A percentile compares a stretch with the other conserved stretches of the same genome.
Conservation (phyloP, 1,140 invertebrate species). For the Eufriesea mexicana region DNA sequence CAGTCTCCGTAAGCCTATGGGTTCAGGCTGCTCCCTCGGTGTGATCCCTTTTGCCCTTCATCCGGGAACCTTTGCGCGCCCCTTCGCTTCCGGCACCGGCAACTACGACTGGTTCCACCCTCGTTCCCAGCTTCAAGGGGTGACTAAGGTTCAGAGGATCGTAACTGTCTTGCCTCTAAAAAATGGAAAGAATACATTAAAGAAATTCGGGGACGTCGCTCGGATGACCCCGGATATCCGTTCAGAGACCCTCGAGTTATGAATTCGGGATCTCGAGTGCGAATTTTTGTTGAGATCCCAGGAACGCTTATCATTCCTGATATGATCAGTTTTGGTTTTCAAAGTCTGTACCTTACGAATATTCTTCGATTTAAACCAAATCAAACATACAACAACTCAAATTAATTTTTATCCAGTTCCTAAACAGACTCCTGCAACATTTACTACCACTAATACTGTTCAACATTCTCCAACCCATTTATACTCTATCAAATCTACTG, state of each 20-base stretch:
- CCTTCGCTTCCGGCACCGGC: slow-evolving; percentile 77
- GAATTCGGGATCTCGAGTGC: slow-evolving; percentile 7
- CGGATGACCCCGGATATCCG: slow-evolving; percentile 60
- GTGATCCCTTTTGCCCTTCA: slow-evolving; percentile 75
- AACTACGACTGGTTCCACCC: slow-evolving; percentile 66
- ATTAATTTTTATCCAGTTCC: no score
- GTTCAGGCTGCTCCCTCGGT: slow-evolving; percentile 61
- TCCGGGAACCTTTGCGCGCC: slow-evolving; percentile 77
- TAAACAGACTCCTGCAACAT: no score
- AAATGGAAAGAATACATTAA: slow-evolving; percentile 68
- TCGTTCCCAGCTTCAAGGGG: slow-evolving; percentile 62
- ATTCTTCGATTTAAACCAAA: no score
- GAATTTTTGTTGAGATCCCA: neutral
- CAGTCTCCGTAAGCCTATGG: slow-evolving; percentile 42
- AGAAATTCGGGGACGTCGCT: slow-evolving; percentile 53
- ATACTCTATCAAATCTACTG: no score
- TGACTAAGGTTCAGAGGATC: slow-evolving; percentile 68
- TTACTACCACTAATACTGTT: no score
- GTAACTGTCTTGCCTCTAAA: slow-evolving; percentile 66
- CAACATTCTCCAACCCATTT: no score
- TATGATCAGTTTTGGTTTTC: no score
- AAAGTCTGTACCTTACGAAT: no score
- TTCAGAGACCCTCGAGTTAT: neutral
- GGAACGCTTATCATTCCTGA: neutral
- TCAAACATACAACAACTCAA: no score